Evolutionary conservation across 1,140 invertebrate species (phyloP), one percentile per base, ranked within the genome.

Genomic region (Tetramorium alpestre): DNA sequence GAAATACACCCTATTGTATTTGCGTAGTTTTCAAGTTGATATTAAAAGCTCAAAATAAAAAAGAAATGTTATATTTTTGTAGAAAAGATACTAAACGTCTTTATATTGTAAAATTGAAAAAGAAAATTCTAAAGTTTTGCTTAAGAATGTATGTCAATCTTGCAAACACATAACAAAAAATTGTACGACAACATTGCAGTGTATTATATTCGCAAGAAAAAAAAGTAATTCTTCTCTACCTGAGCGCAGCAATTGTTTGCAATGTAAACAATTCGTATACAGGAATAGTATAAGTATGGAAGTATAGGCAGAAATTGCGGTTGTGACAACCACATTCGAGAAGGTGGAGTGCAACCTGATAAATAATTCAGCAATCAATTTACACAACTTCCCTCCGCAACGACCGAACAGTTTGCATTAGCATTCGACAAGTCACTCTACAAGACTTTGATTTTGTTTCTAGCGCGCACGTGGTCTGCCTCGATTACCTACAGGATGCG

Each of bases 321-420:
- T 81, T 41, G 54, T 56, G 80, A 75, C 33, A 65, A 81, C 73
- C 56, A 65, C 77, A 72, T 80, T 84, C 54, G 54, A 56, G 81
- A 90, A 80, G 33, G 58, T 70, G n/a, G 82, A 72, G 41, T 33
- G 16, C 22, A 70, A 18, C 67, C 18, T 89, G 82, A 91, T 91
- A 91, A 91, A 91, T 89, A 89, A 91, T 91, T 91, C 89, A 87
- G 86, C 87, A 90, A 91, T 91, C 90, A 90, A 91, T 91, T 91
- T 91, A 89, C 85, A 87, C 76, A 91, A 91, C 85, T 91, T 91
- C 77, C 77, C 76, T 56, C 10, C 49, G 28, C 44, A 64, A 41
- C 69, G 69, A 54, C 85, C 56, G 47, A 80, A 85, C 78, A 65
- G 67, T 84, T 82, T 85, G 76, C 77, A 90, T 90, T 90, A 86